Evolutionary conservation across 1,140 invertebrate species (phyloP), one percentile per base, ranked within the genome.

Genomic region (Nymphalis io): DNA sequence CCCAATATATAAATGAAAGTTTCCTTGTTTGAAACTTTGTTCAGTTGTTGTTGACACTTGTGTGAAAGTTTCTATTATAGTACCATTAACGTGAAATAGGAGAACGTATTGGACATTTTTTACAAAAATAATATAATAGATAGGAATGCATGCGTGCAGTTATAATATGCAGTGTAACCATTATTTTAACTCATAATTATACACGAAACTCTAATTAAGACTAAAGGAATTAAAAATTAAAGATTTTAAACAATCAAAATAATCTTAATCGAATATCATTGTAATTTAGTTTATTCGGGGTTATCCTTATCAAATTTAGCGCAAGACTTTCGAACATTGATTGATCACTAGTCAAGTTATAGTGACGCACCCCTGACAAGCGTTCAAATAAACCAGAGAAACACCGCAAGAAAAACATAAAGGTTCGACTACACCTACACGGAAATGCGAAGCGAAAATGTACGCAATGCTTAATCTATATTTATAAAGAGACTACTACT

Each of bases 281-380:
- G 18, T n/a, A 15, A 44, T 60, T 42, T n/a, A 60, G 40, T 60
- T 46, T 42, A 27, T 48, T 60, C 18, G 64, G 64, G 55, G 23
- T 62, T 21, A 10, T 44, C 40, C 20, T 60, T 68, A 68, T 68
- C 60, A 62, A 48, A 58, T 57, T 69, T 69, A 57, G 59, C 44
- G 44, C 16, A 42, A 46, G 51, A 58, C 53, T 63, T 57, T 68
- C 33, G 57, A 68, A 62, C 67, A 57, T 58, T 69, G 67, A 69
- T 69, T 53, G 67, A 69, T 69, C 60, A 69, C 60, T 33, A 21
- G 44, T 40, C 23, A 44, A 69, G 51, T 48, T 23, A 69, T 39
- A 16, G 23, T 69, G 67, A 69, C 67, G 53, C 67, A 62, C 67
- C 67, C 67, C 60, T 63, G 40, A 68, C 59, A 68, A 57, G 48